Conservation (phyloP, 53 echinoderm and acorn worm genomes). For the Stichopus horrens region DNA sequence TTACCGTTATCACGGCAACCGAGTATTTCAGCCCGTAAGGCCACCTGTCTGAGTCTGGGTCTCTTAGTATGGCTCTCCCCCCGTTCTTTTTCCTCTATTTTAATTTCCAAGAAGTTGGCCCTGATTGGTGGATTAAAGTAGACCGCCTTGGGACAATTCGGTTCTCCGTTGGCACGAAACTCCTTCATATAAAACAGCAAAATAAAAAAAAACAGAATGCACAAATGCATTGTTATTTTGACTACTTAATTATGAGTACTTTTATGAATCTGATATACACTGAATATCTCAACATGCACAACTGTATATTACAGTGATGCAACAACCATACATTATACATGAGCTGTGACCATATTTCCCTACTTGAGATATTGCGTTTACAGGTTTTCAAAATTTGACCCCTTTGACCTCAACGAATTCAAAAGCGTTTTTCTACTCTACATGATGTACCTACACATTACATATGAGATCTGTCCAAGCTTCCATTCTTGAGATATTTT, state of each 20-base stretch:
- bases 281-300: no score
- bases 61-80: neutral
- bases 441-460: neutral
- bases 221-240: neutral
- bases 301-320: no score
- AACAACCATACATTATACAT: no score
- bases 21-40: conserved; percentile 72
- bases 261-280: no score
- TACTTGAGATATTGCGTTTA: no score
- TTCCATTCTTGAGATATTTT: no score
- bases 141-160: conserved; percentile 62
- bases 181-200: neutral
- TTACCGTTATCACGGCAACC: conserved; percentile 84
- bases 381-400: no score
- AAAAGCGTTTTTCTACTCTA: neutral
- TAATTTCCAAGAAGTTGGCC: conserved; percentile 58
- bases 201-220: neutral
- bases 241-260: no score
- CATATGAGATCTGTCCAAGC: no score
- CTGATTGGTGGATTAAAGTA: conserved; percentile 79
- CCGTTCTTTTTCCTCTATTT: neutral
- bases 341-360: no score
- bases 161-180: conserved; percentile 78
- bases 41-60: neutral
- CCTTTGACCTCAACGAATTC: no score